Evolutionary conservation across 1,140 invertebrate species (phyloP), one percentile per base, ranked within the genome.

Genomic region (Monomorium pharaonis): DNA sequence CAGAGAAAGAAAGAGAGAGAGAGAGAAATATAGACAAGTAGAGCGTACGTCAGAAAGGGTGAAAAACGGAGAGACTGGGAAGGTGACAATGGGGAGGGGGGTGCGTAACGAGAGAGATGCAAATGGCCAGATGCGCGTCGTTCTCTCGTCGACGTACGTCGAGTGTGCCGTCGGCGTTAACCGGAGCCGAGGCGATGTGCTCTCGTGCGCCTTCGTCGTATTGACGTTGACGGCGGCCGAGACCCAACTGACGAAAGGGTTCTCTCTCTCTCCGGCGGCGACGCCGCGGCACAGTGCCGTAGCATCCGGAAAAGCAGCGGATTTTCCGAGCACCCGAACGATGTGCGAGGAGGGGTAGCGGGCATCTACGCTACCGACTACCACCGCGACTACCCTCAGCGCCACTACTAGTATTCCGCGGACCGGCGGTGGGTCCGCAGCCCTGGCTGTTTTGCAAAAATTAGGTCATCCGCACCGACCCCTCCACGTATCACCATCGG

Each of bases 171-270:
- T 91, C 92, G 89, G 86, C 63, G 80, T 51, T 54, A 74, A 83
- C 78, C 69, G 84, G 85, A 89, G 77, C 87, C 76, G 77, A 89
- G 62, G 63, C 85, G 88, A 87, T 70, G 60, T 84, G 74, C 88
- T 84, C 75, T 80, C 85, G 90, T 90, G 72, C 90, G 81, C 85
- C 89, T 90, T 91, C 93, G 91, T 89, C 92, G 94, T 94, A 94
- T 94, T 92, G 91, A 94, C 93, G 94, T 94, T 94, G 92, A 93
- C 93, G 94, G 91, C 93, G 92, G 94, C 92, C 93, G 94, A 94
- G 94, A 94, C 92, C 94, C 94, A 93, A 94, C 94, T 94, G 93
- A 93, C 92, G 93, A 88, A 91, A 92, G 92, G 89, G 89, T 91
- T 88, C 89, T 90, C 89, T 89, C 86, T 90, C 84, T 90, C 70